Conservation (phyloP, 2,888 invertebrate genomes). For the Tiphia femorata region DNA sequence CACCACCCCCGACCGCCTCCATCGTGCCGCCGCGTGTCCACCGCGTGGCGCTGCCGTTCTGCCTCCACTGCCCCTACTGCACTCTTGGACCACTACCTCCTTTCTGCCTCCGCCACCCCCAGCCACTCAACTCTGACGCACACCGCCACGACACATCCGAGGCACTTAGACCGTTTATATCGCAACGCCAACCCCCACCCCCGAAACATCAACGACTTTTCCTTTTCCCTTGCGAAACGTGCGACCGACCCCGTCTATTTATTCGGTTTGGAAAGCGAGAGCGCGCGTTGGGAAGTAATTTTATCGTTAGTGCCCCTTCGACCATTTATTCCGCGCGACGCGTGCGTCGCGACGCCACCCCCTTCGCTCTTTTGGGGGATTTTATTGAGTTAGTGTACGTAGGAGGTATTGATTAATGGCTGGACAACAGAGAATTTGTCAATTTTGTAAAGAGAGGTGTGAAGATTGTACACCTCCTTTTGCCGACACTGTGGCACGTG, state of each 20-base stretch:
- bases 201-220: slow-evolving; percentile 21
- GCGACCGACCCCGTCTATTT: slow-evolving; percentile 29
- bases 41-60: slow-evolving; percentile 15
- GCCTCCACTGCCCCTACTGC: no score
- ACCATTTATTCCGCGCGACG: slow-evolving; percentile 17
- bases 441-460: no score
- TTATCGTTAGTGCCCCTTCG: slow-evolving; percentile 37
- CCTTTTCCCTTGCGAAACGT: slow-evolving; percentile 21
- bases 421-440: no score
- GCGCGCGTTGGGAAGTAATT: slow-evolving; percentile 55
- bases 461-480: no score
- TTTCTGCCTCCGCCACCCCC: slow-evolving; percentile 33
- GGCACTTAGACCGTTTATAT: slow-evolving; percentile 63
- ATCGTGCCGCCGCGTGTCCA: slow-evolving; percentile 39
- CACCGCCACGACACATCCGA: slow-evolving; percentile 19
- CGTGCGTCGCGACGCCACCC: neutral
- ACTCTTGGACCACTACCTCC: slow-evolving; percentile 15
- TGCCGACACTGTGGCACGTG: no score
- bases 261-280: slow-evolving; percentile 48
- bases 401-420: no score
- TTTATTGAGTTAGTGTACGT: no score
- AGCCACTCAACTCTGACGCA: slow-evolving; percentile 10
- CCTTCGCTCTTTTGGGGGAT: no score
- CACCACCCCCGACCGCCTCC: no score
- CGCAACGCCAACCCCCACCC: slow-evolving; percentile 42